A percentile compares a stretch with the other conserved stretches of the same genome.
Conservation (phyloP, 2,113 vertebrate species). For the Noturus placidus region DNA sequence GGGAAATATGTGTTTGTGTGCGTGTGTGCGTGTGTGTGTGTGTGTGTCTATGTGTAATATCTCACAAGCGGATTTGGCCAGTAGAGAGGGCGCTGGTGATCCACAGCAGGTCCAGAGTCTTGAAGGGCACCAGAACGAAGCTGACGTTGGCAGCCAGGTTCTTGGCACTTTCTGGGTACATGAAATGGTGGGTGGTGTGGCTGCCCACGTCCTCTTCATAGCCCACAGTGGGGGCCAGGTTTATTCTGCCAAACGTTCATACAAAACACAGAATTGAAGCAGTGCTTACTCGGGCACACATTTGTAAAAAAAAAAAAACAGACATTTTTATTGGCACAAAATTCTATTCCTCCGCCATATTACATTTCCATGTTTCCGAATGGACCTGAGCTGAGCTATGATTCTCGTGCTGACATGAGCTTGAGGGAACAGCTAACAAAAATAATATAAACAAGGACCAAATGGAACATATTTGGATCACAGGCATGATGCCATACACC, state of each 20-base stretch:
- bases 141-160: conserved; percentile 93
- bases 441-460: background rate
- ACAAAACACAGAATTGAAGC: conserved; percentile 33
- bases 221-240: conserved; percentile 93
- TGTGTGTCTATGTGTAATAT: conserved; percentile 19
- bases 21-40: conserved; percentile 4
- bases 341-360: conserved; percentile 2
- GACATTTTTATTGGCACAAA: conserved; percentile 20
- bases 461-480: background rate
- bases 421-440: background rate
- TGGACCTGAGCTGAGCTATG: background rate
- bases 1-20: conserved; percentile 16
- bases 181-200: conserved; percentile 95
- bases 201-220: conserved; percentile 91
- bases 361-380: background rate
- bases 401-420: background rate
- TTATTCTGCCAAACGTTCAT: conserved; percentile 78
- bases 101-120: conserved; percentile 96
- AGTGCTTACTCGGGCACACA: conserved; percentile 8
- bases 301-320: conserved; percentile 11
- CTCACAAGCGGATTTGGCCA: conserved; percentile 96
- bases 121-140: conserved; percentile 97
- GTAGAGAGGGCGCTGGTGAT: conserved; percentile 96
- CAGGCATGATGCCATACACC: background rate
- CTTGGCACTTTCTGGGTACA: conserved; percentile 99